These are phyloP conservation scores for Adelges cooleyi DNA, from an alignment of 1,140 invertebrate genomes.

Conservation along the genomic window DNA sequence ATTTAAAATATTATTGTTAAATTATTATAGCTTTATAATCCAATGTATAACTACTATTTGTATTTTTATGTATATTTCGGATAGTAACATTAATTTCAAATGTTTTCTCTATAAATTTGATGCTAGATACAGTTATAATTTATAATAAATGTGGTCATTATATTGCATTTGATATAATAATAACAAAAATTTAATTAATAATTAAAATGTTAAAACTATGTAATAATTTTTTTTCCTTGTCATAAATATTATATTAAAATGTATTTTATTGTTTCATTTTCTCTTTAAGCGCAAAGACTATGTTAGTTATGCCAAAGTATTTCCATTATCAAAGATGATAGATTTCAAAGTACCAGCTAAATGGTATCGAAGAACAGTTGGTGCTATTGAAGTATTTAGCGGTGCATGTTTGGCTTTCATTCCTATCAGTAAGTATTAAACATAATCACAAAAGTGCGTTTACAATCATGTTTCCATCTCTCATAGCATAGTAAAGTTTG, in stretches of 20 bases:
- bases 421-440: conserved; percentile 63
- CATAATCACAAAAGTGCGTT: not conserved
- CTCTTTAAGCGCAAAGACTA: conserved; percentile 86
- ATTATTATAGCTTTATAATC: no score
- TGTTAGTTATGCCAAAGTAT: conserved; percentile 92
- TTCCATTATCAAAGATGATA: conserved; percentile 69
- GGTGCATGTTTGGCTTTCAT: conserved; percentile 76
- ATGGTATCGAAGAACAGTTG: conserved; percentile 81
- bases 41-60: no score
- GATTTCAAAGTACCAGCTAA: conserved; percentile 84
- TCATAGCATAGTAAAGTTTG: not conserved
- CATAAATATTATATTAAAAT: not conserved
- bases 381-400: conserved; percentile 77
- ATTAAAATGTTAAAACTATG: no score
- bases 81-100: no score
- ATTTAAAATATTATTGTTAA: no score
- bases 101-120: no score
- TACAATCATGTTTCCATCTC: not conserved
- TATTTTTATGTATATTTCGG: no score
- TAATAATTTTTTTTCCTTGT: no score
- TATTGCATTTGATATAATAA: no score
- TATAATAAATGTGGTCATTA: no score
- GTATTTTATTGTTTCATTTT: conserved; percentile 35
- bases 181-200: no score
- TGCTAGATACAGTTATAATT: no score